Evolutionary conservation across 2,797 vertebrate genomes (phyloP).

Genomic region (Clamator glandarius): DNA sequence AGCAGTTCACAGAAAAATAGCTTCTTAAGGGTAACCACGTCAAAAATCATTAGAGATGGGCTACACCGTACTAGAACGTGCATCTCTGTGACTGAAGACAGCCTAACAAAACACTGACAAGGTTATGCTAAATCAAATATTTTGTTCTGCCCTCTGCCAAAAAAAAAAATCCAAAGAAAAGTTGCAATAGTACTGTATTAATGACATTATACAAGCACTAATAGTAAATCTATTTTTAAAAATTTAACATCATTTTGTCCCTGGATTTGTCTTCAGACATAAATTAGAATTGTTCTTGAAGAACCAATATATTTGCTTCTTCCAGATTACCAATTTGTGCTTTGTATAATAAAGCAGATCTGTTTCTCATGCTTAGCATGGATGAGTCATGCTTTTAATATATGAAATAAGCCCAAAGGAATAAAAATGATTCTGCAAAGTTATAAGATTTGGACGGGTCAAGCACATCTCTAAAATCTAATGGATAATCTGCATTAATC

Average conservation of each 20-base stretch:
- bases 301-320: neutral
- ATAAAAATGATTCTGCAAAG: neutral
- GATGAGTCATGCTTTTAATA: neutral
- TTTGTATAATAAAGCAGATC: neutral
- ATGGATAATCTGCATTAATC: neutral
- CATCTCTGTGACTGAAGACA: neutral
- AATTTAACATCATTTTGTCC: neutral
- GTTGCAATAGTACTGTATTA: neutral
- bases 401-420: neutral
- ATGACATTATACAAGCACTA: neutral
- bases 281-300: neutral
- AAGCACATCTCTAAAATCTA: neutral
- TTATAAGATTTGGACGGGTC: neutral
- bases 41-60: slow-evolving; percentile 12
- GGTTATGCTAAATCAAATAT: neutral
- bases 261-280: neutral
- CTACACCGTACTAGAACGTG: neutral
- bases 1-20: slow-evolving; percentile 50
- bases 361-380: neutral
- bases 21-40: slow-evolving; percentile 9
- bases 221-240: neutral
- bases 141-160: neutral
- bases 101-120: neutral
- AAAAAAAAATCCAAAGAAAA: neutral
- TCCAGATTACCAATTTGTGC: neutral